Evolutionary conservation across 2,113 vertebrate genomes (phyloP).

Genomic region (Sialia sialis): DNA sequence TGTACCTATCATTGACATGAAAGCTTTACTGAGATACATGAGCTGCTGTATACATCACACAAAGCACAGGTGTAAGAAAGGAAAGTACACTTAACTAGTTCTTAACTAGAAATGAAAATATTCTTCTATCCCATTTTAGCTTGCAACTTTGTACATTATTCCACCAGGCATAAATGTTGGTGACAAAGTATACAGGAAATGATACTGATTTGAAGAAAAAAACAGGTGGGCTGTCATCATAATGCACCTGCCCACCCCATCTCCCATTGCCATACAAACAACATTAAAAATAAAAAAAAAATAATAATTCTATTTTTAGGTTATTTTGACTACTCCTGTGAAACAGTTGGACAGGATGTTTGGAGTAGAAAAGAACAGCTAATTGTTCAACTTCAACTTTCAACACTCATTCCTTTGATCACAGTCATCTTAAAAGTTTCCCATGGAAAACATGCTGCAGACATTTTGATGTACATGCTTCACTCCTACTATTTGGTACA

Average conservation of each 20-base stretch:
- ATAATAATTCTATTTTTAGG: neutral
- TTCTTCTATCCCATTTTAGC: neutral
- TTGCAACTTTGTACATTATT: neutral
- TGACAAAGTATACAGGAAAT: neutral
- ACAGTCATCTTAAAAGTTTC: neutral
- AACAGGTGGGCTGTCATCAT: neutral
- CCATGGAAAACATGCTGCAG: neutral
- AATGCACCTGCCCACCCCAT: neutral
- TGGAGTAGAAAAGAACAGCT: neutral
- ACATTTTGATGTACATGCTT: neutral
- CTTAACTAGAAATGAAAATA: neutral
- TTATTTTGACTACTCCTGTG: neutral
- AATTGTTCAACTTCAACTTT: neutral
- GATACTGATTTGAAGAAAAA: neutral
- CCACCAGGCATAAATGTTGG: neutral
- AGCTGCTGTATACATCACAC: neutral
- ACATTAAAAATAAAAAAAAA: neutral
- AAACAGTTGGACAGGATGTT: neutral
- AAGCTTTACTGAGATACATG: neutral
- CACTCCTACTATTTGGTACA: neutral
- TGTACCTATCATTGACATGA: neutral
- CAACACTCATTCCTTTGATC: constrained; percentile 23
- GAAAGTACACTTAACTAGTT: neutral
- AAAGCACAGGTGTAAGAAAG: neutral
- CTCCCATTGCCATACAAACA: neutral